Evolutionary conservation across 2,888 invertebrate genomes (phyloP).

Genomic region (Dendrolimus pini): DNA sequence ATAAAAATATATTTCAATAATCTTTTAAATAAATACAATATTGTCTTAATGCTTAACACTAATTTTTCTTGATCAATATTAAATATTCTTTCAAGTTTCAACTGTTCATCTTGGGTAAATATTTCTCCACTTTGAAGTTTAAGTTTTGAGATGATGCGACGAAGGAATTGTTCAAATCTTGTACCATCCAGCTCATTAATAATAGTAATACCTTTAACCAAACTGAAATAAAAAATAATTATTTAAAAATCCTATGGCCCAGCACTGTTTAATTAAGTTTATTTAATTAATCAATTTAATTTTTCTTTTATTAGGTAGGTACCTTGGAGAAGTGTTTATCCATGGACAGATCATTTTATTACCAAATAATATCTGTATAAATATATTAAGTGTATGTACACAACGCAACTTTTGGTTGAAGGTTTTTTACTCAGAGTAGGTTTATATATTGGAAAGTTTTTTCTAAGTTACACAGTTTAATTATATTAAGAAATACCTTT

Average conservation of each 20-base stretch:
- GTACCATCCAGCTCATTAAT: slow-evolving; percentile 50
- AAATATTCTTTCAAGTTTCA: slow-evolving; percentile 56
- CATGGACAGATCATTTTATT: slow-evolving; percentile 40
- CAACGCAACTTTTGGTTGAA: no score
- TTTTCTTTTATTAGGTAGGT: slow-evolving; percentile 4
- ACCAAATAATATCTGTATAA: slow-evolving; percentile 2
- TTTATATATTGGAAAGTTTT: no score
- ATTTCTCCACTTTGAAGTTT: slow-evolving; percentile 48
- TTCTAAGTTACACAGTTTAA: no score
- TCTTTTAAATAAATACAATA: slow-evolving; percentile 52
- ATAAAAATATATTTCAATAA: slow-evolving; percentile 59
- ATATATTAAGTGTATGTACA: no score
- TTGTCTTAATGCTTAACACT: slow-evolving; percentile 46
- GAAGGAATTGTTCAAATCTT: slow-evolving; percentile 60
- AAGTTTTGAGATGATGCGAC: slow-evolving; percentile 49
- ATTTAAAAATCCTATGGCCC: not conserved
- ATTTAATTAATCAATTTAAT: slow-evolving; percentile 2
- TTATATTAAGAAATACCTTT: no score
- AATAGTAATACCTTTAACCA: slow-evolving; percentile 44
- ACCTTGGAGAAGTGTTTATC: slow-evolving; percentile 51
- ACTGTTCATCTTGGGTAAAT: slow-evolving; percentile 53
- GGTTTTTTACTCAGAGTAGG: no score
- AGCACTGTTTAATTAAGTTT: not conserved
- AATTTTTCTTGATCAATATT: slow-evolving; percentile 44
- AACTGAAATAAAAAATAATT: slow-evolving; percentile 33